Base-by-base conservation (phyloP, 2,797 vertebrate species). In the Sebastiscus albofasciatus region DNA sequence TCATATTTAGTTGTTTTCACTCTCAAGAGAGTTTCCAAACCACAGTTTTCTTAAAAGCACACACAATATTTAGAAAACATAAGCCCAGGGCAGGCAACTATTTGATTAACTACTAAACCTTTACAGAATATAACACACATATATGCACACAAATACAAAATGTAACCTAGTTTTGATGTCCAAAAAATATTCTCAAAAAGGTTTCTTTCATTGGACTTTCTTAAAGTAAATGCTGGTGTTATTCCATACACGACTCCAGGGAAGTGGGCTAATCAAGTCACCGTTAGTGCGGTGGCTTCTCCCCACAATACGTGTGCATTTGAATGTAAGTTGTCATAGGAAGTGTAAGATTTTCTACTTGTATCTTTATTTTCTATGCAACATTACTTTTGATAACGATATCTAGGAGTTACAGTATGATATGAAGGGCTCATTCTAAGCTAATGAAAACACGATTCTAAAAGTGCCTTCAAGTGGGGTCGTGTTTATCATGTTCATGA, bases 51-150 rank as follows among this genome's bases (percentile, higher is more conserved):
- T 64, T 27, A 49, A 81, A 70, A 77, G 31, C 68, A 72, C 12
- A 49, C 6, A 70, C 24, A 61, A 58, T 76, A 58, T 75, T 81
- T 60, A 20, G 12, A 60, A 52, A 62, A 39, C 29, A 79, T 42
- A 61, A 71, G 24, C 36, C 27, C 12, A 77, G 62, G 24, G 27
- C 26, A n/a, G 4, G 31, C 13, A 61, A 8, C 39, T 31, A 68
- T 84, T 49, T 69, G 6, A 75, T 69, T 61, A 82, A 49, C 42
- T 39, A 31, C 1, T 39, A 13, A 65, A 56, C 0, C 56, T 29
- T 59, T 10, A 75, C 16, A 67, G 36, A 72, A 58, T 52, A 18
- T 13, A 2, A 24, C 59, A 13, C 27, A 56, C 46, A 52, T 52
- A 9, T 26, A 26, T 14, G 13, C 12, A 55, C 6, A 56, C 22